Conservation (phyloP, 2,113 vertebrate genomes). For the Nesogale talazaci region DNA sequence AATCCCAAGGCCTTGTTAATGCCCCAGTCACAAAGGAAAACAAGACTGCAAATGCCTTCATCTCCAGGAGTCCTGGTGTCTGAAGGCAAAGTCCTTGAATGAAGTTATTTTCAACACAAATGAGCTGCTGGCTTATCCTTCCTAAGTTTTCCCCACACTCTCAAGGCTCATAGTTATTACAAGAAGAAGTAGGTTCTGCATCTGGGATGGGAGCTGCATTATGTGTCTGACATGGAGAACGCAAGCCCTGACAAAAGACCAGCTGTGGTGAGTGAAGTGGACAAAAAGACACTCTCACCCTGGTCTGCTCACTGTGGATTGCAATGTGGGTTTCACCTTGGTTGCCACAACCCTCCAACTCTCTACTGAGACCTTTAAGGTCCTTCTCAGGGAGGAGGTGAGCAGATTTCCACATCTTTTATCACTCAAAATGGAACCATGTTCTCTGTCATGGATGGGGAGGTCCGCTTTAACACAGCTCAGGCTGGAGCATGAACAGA, state of each 20-base stretch:
- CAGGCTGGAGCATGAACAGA: neutral
- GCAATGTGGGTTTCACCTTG: neutral
- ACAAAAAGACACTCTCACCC: neutral
- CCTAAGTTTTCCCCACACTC: slow-evolving; percentile 49
- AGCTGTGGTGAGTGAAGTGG: slow-evolving; percentile 65
- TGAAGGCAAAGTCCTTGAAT: slow-evolving; percentile 46
- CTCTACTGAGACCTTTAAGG: neutral
- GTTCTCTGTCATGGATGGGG: neutral
- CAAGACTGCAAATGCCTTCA: slow-evolving; percentile 32
- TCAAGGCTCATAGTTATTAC: neutral
- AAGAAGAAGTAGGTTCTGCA: slow-evolving; percentile 62
- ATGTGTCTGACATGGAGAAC: slow-evolving; percentile 63
- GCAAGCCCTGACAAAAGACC: slow-evolving; percentile 57
- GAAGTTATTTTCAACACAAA: slow-evolving; percentile 50
- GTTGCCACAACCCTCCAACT: neutral
- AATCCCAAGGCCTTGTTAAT: slow-evolving; percentile 51
- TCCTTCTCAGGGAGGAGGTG: neutral
- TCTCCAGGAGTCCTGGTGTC: neutral
- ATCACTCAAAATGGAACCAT: neutral
- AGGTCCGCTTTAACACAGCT: rapidly evolving
- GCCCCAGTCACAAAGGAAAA: slow-evolving; percentile 52
- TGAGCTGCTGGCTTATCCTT: slow-evolving; percentile 74
- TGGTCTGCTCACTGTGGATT: neutral
- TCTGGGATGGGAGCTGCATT: slow-evolving; percentile 67
- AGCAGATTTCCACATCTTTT: neutral